Percentiles rank a stretch among this genome's conserved stretches.
Evolutionary conservation across 2,888 invertebrate genomes (phyloP).

Genomic region (Ophion ellenae): DNA sequence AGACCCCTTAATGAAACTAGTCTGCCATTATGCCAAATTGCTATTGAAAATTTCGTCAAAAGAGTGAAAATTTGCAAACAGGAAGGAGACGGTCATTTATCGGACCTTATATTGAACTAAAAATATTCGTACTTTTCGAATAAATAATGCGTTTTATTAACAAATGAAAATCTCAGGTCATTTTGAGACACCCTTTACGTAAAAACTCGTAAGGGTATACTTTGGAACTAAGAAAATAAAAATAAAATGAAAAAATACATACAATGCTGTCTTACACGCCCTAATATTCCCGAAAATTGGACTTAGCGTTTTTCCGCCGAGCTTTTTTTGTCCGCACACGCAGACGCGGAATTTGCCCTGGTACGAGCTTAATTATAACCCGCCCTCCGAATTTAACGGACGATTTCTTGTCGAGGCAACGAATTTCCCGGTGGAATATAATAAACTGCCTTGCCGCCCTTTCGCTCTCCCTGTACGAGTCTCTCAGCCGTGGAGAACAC

Average conservation of each 20-base stretch:
- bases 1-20: no score
- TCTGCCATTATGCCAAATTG: no score
- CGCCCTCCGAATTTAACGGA: slow-evolving; percentile 60
- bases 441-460: slow-evolving; percentile 65
- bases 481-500: slow-evolving; percentile 42
- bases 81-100: no score
- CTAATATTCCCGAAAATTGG: neutral
- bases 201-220: no score
- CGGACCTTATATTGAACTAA: no score
- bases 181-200: no score
- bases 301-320: neutral
- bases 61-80: no score
- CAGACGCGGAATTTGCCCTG: slow-evolving; percentile 31
- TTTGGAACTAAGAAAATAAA: neutral
- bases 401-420: slow-evolving; percentile 59
- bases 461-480: slow-evolving; percentile 30
- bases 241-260: neutral
- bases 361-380: slow-evolving; percentile 62
- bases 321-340: neutral
- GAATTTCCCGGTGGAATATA: slow-evolving; percentile 69
- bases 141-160: no score
- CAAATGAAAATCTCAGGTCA: no score
- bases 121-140: no score
- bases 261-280: neutral
- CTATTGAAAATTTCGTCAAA: no score